Percentiles rank a stretch among this genome's conserved stretches.
These are phyloP conservation scores for Smittia aterrima DNA, from an alignment of 2,888 invertebrate species.

Conservation along the genomic window DNA sequence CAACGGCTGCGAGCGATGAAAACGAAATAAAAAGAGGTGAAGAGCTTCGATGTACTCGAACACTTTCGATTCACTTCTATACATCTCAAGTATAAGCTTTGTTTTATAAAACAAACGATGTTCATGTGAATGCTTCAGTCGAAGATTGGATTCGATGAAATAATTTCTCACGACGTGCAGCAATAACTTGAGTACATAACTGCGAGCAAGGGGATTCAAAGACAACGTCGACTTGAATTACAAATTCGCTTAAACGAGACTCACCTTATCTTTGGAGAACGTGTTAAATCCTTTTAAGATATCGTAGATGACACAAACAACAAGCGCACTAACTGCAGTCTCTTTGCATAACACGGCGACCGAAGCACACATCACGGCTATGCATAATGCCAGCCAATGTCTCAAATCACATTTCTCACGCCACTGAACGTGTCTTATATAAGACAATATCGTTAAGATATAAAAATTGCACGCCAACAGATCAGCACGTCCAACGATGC, in stretches of 20 bases:
- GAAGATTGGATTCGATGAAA: not conserved
- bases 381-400: constrained; percentile 62
- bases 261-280: constrained; percentile 58
- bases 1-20: not conserved
- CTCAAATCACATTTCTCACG: constrained; percentile 57
- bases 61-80: too few species aligned
- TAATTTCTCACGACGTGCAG: not conserved
- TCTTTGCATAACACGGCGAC: constrained; percentile 92
- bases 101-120: not conserved
- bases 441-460: constrained; percentile 81
- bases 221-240: not conserved
- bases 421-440: constrained; percentile 73
- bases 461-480: constrained; percentile 88
- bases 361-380: constrained; percentile 65
- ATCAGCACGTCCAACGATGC: constrained; percentile 93
- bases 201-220: not conserved
- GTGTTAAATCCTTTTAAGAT: constrained; percentile 60
- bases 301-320: constrained; percentile 88
- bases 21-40: not conserved
- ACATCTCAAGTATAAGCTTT: too few species aligned
- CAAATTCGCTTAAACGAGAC: constrained; percentile 42
- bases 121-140: not conserved
- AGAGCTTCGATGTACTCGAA: not conserved
- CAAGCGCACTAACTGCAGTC: constrained; percentile 88
- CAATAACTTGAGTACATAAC: not conserved